Conservation (phyloP, 2,888 invertebrate species). For the Serrognathus titanus region DNA sequence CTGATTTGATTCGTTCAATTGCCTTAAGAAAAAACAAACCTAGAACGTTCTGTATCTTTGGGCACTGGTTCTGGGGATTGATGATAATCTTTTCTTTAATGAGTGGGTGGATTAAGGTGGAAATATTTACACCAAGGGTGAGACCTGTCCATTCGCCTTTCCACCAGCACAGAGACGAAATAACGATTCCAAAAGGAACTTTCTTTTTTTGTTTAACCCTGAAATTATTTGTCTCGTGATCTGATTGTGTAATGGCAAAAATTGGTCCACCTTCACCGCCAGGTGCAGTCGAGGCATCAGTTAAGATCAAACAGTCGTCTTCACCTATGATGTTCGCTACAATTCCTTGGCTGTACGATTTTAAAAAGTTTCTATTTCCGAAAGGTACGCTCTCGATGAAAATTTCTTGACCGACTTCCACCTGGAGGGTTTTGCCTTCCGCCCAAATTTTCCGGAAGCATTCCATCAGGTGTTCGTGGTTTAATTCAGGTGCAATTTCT, state of each 20-base stretch:
- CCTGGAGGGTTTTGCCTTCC: neutral
- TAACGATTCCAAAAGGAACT: conserved; percentile 52
- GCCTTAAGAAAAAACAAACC: neutral
- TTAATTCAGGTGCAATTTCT: neutral
- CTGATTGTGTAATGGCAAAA: conserved; percentile 35
- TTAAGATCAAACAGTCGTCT: conserved; percentile 53
- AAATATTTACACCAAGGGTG: conserved; percentile 51
- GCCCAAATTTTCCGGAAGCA: neutral
- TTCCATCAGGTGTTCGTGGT: neutral
- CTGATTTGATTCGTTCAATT: too few relatives aligned
- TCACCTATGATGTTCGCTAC: conserved; percentile 57
- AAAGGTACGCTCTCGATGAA: conserved; percentile 43
- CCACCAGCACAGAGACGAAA: conserved; percentile 60
- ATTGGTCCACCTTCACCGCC: conserved; percentile 62
- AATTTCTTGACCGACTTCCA: conserved; percentile 24
- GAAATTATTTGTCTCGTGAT: neutral
- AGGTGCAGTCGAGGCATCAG: conserved; percentile 57
- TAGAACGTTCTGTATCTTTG: neutral
- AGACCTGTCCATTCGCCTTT: conserved; percentile 62
- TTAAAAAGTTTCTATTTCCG: conserved; percentile 54
- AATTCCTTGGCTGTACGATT: conserved; percentile 56
- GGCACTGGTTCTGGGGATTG: neutral
- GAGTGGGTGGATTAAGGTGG: neutral
- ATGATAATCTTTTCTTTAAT: neutral
- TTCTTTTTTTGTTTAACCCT: neutral